Conservation (phyloP, 2,888 invertebrate genomes). For the Agrochola lota region DNA sequence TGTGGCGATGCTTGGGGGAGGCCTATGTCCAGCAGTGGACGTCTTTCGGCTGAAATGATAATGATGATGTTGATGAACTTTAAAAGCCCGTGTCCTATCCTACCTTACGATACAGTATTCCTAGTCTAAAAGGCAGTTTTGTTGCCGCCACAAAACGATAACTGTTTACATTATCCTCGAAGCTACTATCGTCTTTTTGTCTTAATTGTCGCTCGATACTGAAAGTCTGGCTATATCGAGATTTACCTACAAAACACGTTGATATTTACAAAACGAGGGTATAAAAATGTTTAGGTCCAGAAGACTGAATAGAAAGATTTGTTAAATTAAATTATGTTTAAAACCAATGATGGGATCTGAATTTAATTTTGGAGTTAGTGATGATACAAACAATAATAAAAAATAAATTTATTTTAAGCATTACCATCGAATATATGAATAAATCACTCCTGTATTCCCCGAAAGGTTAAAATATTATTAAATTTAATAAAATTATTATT, state of each 20-base stretch:
- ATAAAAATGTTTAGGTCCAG: not conserved
- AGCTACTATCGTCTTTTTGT: slow-evolving; percentile 15
- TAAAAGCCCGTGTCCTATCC: not conserved
- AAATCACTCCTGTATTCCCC: not conserved
- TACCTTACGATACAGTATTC: not conserved
- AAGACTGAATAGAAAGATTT: not conserved
- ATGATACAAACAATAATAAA: not conserved
- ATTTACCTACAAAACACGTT: slow-evolving; percentile 7
- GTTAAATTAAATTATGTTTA: slow-evolving; percentile 2
- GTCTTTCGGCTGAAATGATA: not conserved
- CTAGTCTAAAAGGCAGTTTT: not conserved
- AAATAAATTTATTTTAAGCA: too few relatives aligned
- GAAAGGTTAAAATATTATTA: too few relatives aligned
- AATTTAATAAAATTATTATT: too few relatives aligned
- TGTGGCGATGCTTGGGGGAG: not conserved
- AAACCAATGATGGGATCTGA: not conserved
- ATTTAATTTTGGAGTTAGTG: not conserved
- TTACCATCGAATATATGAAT: not conserved
- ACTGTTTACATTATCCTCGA: not conserved
- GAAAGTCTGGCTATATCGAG: not conserved
- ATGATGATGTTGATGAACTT: not conserved
- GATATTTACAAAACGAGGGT: slow-evolving; percentile 8
- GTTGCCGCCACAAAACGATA: slow-evolving; percentile 18
- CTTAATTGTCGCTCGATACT: slow-evolving; percentile 9
- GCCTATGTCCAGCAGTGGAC: too few relatives aligned